Conservation (phyloP, 2,797 vertebrate genomes). For the Hydrocynus forskahlii region DNA sequence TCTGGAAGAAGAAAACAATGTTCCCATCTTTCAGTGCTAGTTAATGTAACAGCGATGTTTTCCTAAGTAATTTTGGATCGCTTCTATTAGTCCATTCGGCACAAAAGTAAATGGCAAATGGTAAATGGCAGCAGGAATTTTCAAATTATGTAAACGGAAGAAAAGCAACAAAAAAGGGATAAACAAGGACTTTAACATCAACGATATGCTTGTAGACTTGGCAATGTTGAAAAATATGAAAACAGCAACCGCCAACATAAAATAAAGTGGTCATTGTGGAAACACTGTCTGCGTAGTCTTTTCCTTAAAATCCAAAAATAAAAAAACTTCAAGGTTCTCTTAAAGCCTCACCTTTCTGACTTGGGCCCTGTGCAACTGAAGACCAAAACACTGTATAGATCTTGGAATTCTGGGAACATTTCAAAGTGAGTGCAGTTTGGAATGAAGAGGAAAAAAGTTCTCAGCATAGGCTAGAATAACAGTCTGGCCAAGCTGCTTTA, state of each 20-base stretch:
- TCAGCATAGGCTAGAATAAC: slow-evolving; percentile 95
- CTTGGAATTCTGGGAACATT: slow-evolving; percentile 85
- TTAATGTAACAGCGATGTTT: too few relatives aligned
- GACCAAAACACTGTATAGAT: slow-evolving; percentile 79
- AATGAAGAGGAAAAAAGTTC: slow-evolving; percentile 78
- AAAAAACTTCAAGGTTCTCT: slow-evolving; percentile 26
- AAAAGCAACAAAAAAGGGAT: too few relatives aligned
- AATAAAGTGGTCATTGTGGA: neutral
- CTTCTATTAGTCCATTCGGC: too few relatives aligned
- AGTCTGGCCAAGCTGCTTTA: slow-evolving; percentile 85
- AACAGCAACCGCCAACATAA: neutral
- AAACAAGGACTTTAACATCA: too few relatives aligned
- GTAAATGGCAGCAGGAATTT: too few relatives aligned
- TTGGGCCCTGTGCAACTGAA: slow-evolving; percentile 52
- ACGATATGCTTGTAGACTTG: neutral
- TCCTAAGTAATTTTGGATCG: too few relatives aligned
- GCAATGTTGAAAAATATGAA: slow-evolving; percentile 9
- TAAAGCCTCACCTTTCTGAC: slow-evolving; percentile 52
- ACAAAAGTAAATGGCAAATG: too few relatives aligned
- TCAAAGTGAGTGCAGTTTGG: slow-evolving; percentile 86
- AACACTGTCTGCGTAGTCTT: slow-evolving; percentile 12
- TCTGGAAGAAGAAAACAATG: too few relatives aligned
- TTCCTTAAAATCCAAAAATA: slow-evolving; percentile 7
- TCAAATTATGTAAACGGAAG: too few relatives aligned
- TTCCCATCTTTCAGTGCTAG: too few relatives aligned